phyloP scores from a whole-genome alignment of 1,140 invertebrate genomes.

The Dolichoris vasculosae region DNA sequence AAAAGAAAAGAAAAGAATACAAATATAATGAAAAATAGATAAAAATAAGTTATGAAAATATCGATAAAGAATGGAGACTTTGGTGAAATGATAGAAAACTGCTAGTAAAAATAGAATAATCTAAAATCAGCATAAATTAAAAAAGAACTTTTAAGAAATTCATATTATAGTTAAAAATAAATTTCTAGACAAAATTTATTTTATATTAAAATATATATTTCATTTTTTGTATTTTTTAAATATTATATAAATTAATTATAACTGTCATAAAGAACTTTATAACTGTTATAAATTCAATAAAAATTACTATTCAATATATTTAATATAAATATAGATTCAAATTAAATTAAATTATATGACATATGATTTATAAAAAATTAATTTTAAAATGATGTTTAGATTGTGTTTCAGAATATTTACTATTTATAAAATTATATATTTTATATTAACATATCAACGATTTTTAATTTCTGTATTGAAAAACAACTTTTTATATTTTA shows the following conservation, averaged over 20 bases:
- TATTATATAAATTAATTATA: too few relatives aligned
- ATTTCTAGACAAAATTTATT: too few relatives aligned
- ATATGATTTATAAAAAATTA: too few relatives aligned
- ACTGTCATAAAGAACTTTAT: too few relatives aligned
- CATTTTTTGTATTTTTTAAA: too few relatives aligned
- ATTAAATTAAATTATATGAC: too few relatives aligned
- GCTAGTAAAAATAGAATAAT: background rate
- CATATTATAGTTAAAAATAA: background rate
- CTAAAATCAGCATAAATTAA: background rate
- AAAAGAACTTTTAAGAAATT: background rate
- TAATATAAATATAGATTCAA: too few relatives aligned
- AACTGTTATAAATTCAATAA: too few relatives aligned
- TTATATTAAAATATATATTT: too few relatives aligned
- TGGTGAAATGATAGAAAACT: background rate
- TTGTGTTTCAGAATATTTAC: background rate
- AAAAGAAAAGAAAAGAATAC: background rate
- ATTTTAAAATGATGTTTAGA: too few relatives aligned
- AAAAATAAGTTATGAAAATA: background rate
- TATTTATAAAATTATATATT: background rate
- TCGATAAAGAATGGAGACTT: background rate
- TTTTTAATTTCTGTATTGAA: background rate
- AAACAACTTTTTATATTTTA: background rate
- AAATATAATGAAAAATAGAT: background rate
- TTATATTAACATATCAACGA: background rate
- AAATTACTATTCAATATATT: too few relatives aligned